Base-by-base conservation (phyloP, 1,140 invertebrate genomes). In the Eulimnadia texana region DNA sequence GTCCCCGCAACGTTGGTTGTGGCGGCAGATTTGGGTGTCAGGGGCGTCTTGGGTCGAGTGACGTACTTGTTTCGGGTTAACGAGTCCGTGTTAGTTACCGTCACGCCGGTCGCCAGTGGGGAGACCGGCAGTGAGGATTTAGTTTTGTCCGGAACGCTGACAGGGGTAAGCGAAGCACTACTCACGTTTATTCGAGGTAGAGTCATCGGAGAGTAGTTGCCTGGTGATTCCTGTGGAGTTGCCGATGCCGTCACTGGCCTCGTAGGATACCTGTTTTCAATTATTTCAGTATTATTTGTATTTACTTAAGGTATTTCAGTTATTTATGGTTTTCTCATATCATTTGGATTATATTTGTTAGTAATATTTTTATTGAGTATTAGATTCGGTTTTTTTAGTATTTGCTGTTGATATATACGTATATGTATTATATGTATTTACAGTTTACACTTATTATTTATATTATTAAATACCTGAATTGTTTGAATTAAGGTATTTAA, bases 21-120 rank as follows among this genome's bases (percentile, higher is more conserved):
- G 3, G 52, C 52, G 28, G 33, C 27, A n/a, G 55, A 23, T 33
- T 57, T 11, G 29, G 55, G 25, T 22, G 6, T 57, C 20, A 57
- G 24, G 22, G 55, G 55, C 3, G 55, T 57, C 55, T 57, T 23
- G 3, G 55, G 55, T 57, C 55, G 55, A 3, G 55, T 57, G 25
- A 57, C 24, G 29, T 57, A 57, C 29, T 57, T 57, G 55, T 57
- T 33, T 57, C 27, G 3, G 20, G 55, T 33, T 20, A 57, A 27
- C 27, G 55, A 20, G 33, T 57, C 27, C 29, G 27, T 27, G 55
- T 57, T 57, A 33, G 55, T 57, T 27, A 57, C 55, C 24, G 55
- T 57, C 27, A 57, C 55, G 22, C 55, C 55, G 28, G 27, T 57
- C 27, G 55, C 55, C 27, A 57, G 55, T 0, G 55, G 55, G 22